Evolutionary conservation across 1,140 invertebrate species (phyloP).

Genomic region (Brachionus asplanchnoidis): DNA sequence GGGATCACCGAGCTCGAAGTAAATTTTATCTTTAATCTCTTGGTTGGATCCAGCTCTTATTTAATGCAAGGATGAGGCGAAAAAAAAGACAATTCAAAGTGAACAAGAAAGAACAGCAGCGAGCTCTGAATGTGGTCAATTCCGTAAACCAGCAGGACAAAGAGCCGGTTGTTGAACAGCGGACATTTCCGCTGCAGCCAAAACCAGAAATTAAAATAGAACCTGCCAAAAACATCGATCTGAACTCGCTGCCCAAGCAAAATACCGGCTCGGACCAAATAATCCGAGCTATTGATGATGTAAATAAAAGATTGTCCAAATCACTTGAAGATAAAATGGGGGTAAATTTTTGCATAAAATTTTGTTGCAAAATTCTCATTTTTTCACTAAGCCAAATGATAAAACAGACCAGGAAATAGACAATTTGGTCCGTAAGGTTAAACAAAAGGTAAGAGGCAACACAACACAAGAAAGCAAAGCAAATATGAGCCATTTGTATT

Average conservation of each 20-base stretch:
- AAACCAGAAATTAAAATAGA: neutral
- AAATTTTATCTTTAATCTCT: neutral
- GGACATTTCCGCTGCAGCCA: neutral
- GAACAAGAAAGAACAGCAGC: neutral
- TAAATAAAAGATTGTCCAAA: neutral
- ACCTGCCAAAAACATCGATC: neutral
- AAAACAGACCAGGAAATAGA: neutral
- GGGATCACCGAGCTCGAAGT: conserved; percentile 7
- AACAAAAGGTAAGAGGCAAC: neutral
- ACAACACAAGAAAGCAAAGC: neutral
- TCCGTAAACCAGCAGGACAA: neutral
- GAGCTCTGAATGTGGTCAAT: neutral
- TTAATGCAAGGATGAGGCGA: neutral
- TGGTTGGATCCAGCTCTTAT: neutral
- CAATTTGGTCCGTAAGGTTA: neutral
- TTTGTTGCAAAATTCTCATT: neutral
- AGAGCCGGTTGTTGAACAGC: neutral
- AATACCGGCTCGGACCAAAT: neutral
- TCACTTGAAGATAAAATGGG: neutral
- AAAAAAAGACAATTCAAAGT: neutral
- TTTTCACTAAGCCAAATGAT: neutral
- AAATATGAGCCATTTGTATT: neutral
- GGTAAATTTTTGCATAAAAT: neutral
- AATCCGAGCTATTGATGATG: conserved; percentile 23
- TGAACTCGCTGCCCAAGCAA: neutral